Evolutionary conservation across 2,113 vertebrate species (phyloP).

Genomic region (Cottus gobio): DNA sequence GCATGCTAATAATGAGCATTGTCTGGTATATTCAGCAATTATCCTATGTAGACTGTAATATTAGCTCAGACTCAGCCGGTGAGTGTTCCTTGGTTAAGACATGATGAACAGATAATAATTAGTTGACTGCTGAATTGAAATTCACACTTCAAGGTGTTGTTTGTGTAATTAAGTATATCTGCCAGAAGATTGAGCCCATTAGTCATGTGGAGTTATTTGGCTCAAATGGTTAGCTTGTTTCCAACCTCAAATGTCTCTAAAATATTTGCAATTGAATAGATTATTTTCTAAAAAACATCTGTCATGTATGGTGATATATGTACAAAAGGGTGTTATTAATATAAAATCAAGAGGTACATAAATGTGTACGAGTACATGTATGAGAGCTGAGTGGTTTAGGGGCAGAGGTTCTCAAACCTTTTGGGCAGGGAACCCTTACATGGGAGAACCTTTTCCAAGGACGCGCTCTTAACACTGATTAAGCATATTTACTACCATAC

Average conservation of each 20-base stretch:
- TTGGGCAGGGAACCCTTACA: neutral
- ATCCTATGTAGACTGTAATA: neutral
- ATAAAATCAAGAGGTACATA: neutral
- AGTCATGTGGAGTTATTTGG: neutral
- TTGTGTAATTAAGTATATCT: slow-evolving; percentile 21
- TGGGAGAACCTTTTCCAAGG: too few relatives aligned
- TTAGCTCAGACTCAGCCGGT: neutral
- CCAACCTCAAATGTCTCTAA: neutral
- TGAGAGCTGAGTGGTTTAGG: too few relatives aligned
- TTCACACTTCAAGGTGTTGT: neutral
- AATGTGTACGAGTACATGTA: neutral
- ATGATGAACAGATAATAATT: slow-evolving; percentile 6
- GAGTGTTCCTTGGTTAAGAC: neutral
- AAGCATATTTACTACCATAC: too few relatives aligned
- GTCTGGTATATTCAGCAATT: neutral
- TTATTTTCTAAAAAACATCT: neutral
- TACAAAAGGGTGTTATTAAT: neutral
- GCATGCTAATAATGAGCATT: neutral
- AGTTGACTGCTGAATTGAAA: neutral
- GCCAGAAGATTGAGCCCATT: slow-evolving; percentile 36
- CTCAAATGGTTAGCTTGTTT: neutral
- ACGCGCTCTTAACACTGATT: too few relatives aligned
- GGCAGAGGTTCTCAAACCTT: neutral
- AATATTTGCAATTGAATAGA: neutral
- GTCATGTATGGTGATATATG: neutral